Percentiles rank a stretch among this genome's conserved stretches.
phyloP scores from a whole-genome alignment of 2,888 invertebrate genomes.

The Ennomos erosarius region DNA sequence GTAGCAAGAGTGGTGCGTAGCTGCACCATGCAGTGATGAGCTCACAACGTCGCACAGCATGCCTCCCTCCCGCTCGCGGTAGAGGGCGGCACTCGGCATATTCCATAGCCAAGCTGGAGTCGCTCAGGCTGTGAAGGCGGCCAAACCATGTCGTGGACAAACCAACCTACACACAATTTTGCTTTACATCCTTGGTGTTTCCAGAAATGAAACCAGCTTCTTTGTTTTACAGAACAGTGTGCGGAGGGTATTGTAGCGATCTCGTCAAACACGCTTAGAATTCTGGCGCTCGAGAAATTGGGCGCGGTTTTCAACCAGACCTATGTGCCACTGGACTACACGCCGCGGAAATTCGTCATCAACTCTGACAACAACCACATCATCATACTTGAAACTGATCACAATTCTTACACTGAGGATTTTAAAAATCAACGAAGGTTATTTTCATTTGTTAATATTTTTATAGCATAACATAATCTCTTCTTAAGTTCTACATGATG shows the following conservation, averaged over 20 bases:
- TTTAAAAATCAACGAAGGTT: slow-evolving; percentile 94
- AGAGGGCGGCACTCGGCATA: slow-evolving; percentile 87
- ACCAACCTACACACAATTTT: slow-evolving; percentile 26
- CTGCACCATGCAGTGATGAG: slow-evolving; percentile 79
- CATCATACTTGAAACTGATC: slow-evolving; percentile 97
- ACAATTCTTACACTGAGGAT: slow-evolving; percentile 98
- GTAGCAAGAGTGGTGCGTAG: slow-evolving; percentile 76
- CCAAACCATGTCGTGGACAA: slow-evolving; percentile 89
- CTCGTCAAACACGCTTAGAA: slow-evolving; percentile 98
- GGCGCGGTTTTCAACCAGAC: slow-evolving; percentile 99
- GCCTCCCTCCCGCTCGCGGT: slow-evolving; percentile 79
- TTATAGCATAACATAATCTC: neutral
- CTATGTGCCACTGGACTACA: slow-evolving; percentile 96
- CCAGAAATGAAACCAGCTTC: neutral
- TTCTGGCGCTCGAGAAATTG: slow-evolving; percentile 98
- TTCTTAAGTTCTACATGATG: slow-evolving; percentile 60
- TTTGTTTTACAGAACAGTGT: slow-evolving; percentile 92
- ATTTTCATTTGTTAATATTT: slow-evolving; percentile 11
- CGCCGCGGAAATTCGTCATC: slow-evolving; percentile 97
- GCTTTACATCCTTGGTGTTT: too few relatives aligned
- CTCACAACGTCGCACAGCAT: slow-evolving; percentile 88
- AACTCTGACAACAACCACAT: slow-evolving; percentile 96
- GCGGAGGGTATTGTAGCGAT: slow-evolving; percentile 99
- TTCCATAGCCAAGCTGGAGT: slow-evolving; percentile 91
- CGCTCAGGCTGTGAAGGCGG: slow-evolving; percentile 88